Base-by-base conservation (phyloP, 1,140 invertebrate species). In the Scaptodrosophila lebanonensis region DNA sequence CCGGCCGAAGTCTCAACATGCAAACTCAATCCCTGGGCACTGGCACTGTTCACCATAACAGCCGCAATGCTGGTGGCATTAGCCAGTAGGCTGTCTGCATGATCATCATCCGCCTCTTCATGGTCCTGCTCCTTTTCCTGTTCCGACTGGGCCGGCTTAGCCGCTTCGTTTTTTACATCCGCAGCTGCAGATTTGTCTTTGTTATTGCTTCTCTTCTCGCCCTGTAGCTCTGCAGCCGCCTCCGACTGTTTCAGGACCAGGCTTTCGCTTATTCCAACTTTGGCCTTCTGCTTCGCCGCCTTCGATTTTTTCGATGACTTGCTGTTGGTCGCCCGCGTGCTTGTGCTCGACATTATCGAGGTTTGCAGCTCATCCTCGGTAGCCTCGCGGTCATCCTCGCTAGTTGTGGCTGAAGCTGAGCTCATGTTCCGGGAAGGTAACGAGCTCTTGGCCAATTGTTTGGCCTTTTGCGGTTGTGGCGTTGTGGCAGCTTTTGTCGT, bases 21-120 rank as follows among this genome's bases (percentile, higher is more conserved):
- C 40, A 83, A 12, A 29, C 39, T 67, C 11, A 77, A 42, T 16
- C 72, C 72, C 35, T 77, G 73, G 4, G 67, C 71, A 44, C 60
- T 83, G 50, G 66, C 77, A 42, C 65, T 77, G 56, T 59, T 83
- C 13, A 69, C 48, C 75, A 79, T 73, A 0, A 63, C 60, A 0
- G 70, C 79, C 1, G 72, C 67, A 18, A 71, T 66, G 25, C 44
- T 56, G 0, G 25, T 44, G 13, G 60, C 66, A 12, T 76, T 71
- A 25, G 71, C 66, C 49, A 77, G 20, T 44, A 77, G 8, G 16
- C 51, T 60, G 29, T 71, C 77, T 0, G 66, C 64, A 44, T 76
- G 42, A 45, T 82, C 70, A 0, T 47, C 17, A 2, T 77, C 67
- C 9, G 7, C 3, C 20, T 72, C 67, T 15, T 58, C 32, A 1